Conservation (phyloP, 2,888 invertebrate species). For the Drosophila lutescens region DNA sequence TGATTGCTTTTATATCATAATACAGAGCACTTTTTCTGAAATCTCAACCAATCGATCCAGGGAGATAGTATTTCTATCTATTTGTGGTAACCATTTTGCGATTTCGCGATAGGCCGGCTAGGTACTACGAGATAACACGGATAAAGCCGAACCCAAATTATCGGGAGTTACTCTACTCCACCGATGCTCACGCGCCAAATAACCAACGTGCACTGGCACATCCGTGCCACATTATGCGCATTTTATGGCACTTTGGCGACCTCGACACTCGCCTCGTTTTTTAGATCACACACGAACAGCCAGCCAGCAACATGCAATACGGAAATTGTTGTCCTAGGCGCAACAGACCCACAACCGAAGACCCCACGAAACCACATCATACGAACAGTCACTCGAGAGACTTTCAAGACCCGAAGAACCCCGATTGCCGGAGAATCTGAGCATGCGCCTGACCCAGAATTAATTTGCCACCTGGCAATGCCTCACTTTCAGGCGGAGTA, state of each 20-base stretch:
- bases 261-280: slow-evolving; percentile 59
- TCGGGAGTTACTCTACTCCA: neutral
- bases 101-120: slow-evolving; percentile 22
- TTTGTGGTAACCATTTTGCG: slow-evolving; percentile 23
- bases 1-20: slow-evolving; percentile 3
- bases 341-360: slow-evolving; percentile 53
- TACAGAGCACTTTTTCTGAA: slow-evolving; percentile 11
- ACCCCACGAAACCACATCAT: neutral
- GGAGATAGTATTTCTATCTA: neutral
- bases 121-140: slow-evolving; percentile 19
- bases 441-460: slow-evolving; percentile 45
- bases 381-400: slow-evolving; percentile 5
- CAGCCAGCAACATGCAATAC: slow-evolving; percentile 64
- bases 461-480: slow-evolving; percentile 62
- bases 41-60: neutral
- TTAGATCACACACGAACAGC: slow-evolving; percentile 68
- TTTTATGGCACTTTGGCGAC: slow-evolving; percentile 76
- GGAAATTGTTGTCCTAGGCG: slow-evolving; percentile 82
- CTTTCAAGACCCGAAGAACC: neutral
- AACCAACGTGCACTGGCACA: slow-evolving; percentile 82
- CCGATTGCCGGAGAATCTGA: slow-evolving; percentile 33
- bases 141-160: neutral
- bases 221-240: slow-evolving; percentile 81
- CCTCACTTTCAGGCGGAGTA: slow-evolving; percentile 28
- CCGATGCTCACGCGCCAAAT: slow-evolving; percentile 77